Evolutionary conservation across 1,140 invertebrate genomes (phyloP).

Genomic region (Euwallacea similis): DNA sequence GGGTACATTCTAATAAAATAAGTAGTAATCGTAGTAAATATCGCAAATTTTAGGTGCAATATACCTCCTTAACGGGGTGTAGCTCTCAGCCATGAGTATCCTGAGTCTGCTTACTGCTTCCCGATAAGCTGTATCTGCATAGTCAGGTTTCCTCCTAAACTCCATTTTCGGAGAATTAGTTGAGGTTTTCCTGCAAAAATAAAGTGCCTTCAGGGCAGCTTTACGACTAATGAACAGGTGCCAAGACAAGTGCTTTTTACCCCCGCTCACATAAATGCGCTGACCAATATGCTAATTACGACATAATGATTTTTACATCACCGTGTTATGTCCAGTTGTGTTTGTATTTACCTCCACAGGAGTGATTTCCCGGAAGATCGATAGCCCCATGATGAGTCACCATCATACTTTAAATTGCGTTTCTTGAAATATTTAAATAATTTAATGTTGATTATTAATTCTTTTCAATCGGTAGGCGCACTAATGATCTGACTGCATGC

Average conservation of each 20-base stretch:
- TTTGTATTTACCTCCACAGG: constrained; percentile 25
- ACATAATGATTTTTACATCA: constrained; percentile 13
- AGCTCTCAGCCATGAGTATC: constrained; percentile 74
- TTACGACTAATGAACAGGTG: neutral
- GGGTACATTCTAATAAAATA: neutral
- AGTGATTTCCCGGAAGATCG: neutral
- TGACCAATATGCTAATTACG: constrained; percentile 10
- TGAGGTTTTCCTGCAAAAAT: constrained; percentile 42
- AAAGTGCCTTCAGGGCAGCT: neutral
- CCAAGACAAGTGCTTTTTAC: neutral
- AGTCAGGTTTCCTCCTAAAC: constrained; percentile 67
- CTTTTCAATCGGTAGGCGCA: too few relatives aligned
- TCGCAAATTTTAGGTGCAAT: neutral
- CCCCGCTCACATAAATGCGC: neutral
- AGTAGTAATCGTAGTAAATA: neutral
- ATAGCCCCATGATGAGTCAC: constrained; percentile 19
- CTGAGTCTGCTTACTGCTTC: constrained; percentile 78
- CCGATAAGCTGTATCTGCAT: constrained; percentile 77
- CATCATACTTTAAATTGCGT: neutral
- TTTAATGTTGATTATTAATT: too few relatives aligned
- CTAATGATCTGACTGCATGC: too few relatives aligned
- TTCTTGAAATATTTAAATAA: too few relatives aligned
- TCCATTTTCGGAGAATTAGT: constrained; percentile 49
- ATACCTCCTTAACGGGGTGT: constrained; percentile 54
- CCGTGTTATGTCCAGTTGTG: constrained; percentile 18